These are phyloP conservation scores for Drosophila navojoa DNA, from an alignment of 1,140 invertebrate species.

Conservation along the genomic window DNA sequence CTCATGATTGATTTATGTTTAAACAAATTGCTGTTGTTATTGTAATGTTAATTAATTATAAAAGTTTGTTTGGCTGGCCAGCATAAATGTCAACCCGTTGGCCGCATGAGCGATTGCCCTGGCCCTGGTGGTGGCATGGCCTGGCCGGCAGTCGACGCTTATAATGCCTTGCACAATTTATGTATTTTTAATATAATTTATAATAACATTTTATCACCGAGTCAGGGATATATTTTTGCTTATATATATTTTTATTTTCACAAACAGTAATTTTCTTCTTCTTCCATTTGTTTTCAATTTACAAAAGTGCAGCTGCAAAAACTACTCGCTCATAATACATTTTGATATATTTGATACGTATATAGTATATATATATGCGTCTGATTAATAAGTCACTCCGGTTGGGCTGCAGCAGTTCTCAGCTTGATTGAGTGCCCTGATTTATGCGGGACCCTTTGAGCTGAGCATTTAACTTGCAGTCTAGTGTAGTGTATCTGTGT, in stretches of 20 bases:
- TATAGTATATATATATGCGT: conserved; percentile 18
- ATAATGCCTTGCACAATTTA: conserved; percentile 52
- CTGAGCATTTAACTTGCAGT: conserved; percentile 31
- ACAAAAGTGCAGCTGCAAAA: conserved; percentile 49
- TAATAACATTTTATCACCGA: conserved; percentile 66
- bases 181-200: conserved; percentile 74
- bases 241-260: conserved; percentile 25
- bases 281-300: conserved; percentile 50
- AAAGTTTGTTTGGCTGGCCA: conserved; percentile 65
- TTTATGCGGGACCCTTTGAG: conserved; percentile 42
- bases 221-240: conserved; percentile 17
- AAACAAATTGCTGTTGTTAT: conserved; percentile 57
- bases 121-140: conserved; percentile 5
- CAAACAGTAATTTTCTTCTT: neutral
- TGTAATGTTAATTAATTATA: conserved; percentile 78
- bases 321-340: conserved; percentile 5
- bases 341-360: conserved; percentile 6
- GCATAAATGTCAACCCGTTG: conserved; percentile 61
- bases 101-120: conserved; percentile 68
- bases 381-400: conserved; percentile 75
- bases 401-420: conserved; percentile 41
- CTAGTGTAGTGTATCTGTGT: conserved; percentile 12
- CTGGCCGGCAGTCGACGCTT: conserved; percentile 11
- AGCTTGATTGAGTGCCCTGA: conserved; percentile 64
- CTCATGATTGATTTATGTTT: conserved; percentile 74